Evolutionary conservation across 1,140 invertebrate species (phyloP).

Genomic region (Dinoponera quadriceps): DNA sequence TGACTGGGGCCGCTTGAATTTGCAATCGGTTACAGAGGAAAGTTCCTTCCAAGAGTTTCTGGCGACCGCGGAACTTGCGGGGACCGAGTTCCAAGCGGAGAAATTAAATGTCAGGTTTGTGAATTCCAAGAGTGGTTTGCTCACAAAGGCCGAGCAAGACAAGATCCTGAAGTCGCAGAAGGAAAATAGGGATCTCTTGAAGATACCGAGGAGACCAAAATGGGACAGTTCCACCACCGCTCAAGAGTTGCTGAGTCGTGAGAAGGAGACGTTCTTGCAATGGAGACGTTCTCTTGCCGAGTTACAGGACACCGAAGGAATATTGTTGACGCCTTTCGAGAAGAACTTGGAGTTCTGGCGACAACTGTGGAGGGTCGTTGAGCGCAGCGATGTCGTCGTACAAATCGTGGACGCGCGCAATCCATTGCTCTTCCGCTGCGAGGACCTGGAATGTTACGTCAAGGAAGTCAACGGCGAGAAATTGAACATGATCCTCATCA

Average conservation of each 20-base stretch:
- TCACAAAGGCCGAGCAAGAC: conserved; percentile 88
- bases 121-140: conserved; percentile 88
- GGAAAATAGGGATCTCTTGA: conserved; percentile 88
- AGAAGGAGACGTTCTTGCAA: conserved; percentile 93
- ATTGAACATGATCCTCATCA: conserved; percentile 94
- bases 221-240: conserved; percentile 92
- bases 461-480: conserved; percentile 93
- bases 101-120: conserved; percentile 95
- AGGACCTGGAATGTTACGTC: conserved; percentile 98
- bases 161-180: conserved; percentile 88
- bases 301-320: conserved; percentile 92
- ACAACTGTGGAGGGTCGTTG: conserved; percentile 99
- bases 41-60: conserved; percentile 98
- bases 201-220: conserved; percentile 93
- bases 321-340: conserved; percentile 98
- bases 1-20: conserved; percentile 95
- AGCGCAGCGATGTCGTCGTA: conserved; percentile 97
- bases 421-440: conserved; percentile 96
- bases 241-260: conserved; percentile 91
- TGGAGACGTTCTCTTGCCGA: conserved; percentile 94
- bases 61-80: conserved; percentile 96
- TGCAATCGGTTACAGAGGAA: conserved; percentile 98
- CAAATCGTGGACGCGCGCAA: conserved; percentile 99
- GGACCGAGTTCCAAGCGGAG: conserved; percentile 96
- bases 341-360: conserved; percentile 99